Evolutionary conservation across 2,888 invertebrate genomes (phyloP).

Genomic region (Oligia fasciuncula): DNA sequence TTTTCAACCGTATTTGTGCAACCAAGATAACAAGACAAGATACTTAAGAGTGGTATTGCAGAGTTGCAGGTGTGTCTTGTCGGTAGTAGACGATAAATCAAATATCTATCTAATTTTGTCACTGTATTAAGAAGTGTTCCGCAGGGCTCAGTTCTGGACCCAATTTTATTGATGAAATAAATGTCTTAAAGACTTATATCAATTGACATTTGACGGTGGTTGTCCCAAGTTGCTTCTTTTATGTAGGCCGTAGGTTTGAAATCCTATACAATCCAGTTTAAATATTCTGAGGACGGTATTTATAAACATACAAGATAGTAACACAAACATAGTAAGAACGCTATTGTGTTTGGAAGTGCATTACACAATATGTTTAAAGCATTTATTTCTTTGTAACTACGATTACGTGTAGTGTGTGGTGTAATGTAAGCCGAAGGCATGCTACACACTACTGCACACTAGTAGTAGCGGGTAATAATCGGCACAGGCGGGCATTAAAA

Average conservation of each 20-base stretch:
- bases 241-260: neutral
- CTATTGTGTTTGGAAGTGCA: neutral
- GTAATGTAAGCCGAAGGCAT: neutral
- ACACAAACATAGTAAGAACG: neutral
- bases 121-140: neutral
- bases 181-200: neutral
- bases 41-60: neutral
- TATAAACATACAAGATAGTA: conserved; percentile 1
- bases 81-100: neutral
- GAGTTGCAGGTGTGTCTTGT: neutral
- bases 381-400: conserved; percentile 10
- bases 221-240: neutral
- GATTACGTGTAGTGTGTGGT: neutral
- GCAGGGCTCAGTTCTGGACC: neutral
- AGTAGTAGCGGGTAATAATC: neutral
- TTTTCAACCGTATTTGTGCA: neutral
- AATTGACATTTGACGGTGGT: neutral
- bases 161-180: conserved; percentile 3
- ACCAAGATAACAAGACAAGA: neutral
- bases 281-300: neutral
- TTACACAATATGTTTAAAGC: neutral
- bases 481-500: no score
- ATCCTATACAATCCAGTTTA: neutral
- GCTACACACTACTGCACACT: neutral
- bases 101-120: neutral